Percentiles rank a stretch among this genome's conserved stretches.
These are phyloP conservation scores for Meda fulgida DNA, from an alignment of 2,797 vertebrate species.

Conservation along the genomic window DNA sequence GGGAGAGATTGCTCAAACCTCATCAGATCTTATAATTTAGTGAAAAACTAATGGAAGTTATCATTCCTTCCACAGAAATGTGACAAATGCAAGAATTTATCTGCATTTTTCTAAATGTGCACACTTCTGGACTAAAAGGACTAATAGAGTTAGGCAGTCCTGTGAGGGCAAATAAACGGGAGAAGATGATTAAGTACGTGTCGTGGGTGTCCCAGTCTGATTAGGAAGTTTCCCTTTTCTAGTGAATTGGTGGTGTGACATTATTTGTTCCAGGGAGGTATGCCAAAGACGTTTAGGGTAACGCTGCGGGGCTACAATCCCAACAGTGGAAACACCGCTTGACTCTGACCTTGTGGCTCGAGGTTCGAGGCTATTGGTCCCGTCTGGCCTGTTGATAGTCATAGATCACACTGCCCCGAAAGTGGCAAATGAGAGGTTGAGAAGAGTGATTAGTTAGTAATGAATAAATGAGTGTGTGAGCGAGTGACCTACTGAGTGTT, in stretches of 20 bases:
- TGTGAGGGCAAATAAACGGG: background rate
- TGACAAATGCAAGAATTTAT: background rate
- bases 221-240: background rate
- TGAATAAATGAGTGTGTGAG: background rate
- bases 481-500: slow-evolving; percentile 21
- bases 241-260: background rate
- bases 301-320: background rate
- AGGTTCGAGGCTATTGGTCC: background rate
- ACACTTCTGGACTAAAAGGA: background rate
- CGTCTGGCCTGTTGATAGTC: background rate
- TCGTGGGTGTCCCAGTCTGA: background rate
- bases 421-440: background rate
- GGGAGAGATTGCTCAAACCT: background rate
- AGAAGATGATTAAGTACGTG: background rate
- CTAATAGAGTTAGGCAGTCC: background rate
- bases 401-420: background rate
- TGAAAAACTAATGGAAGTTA: background rate
- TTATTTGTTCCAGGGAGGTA: background rate
- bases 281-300: background rate
- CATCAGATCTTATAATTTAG: background rate
- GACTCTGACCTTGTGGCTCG: background rate
- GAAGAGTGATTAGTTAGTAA: background rate
- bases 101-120: background rate
- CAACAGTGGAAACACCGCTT: background rate
- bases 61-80: background rate